Conservation (phyloP, 2,113 vertebrate genomes). For the Mola mola region DNA sequence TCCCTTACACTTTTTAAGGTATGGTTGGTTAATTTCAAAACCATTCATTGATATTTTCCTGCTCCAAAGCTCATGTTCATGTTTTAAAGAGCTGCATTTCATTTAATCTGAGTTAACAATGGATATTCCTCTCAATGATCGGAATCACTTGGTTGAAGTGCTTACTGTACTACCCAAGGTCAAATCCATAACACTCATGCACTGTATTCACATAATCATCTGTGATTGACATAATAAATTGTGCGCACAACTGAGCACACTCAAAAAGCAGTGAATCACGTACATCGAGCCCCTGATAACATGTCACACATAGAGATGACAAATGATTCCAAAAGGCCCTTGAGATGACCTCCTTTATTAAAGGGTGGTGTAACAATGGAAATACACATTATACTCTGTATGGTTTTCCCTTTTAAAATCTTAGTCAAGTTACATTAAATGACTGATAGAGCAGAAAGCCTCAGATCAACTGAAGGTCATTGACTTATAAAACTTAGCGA, state of each 20-base stretch:
- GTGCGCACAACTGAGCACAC: no score
- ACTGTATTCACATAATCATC: neutral
- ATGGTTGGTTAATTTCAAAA: no score
- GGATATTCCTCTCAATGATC: neutral
- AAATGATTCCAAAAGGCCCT: constrained; percentile 61
- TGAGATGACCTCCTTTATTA: constrained; percentile 79
- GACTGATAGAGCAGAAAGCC: constrained; percentile 41
- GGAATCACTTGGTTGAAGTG: neutral
- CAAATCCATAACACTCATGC: neutral
- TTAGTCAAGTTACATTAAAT: constrained; percentile 47
- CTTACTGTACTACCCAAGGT: neutral
- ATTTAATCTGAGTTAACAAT: neutral
- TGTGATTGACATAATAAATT: no score
- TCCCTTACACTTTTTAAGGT: no score
- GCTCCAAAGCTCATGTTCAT: no score
- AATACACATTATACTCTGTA: constrained; percentile 69
- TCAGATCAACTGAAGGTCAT: constrained; percentile 33
- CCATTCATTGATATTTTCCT: no score
- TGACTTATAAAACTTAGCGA: constrained; percentile 65
- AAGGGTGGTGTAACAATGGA: constrained; percentile 77
- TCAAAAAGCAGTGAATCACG: no score
- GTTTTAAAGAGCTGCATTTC: no score
- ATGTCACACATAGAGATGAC: constrained; percentile 27
- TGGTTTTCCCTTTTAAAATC: constrained; percentile 63
- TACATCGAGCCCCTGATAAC: no score